Base-by-base conservation (phyloP, 2,113 vertebrate genomes). In the Archilochus colubris region DNA sequence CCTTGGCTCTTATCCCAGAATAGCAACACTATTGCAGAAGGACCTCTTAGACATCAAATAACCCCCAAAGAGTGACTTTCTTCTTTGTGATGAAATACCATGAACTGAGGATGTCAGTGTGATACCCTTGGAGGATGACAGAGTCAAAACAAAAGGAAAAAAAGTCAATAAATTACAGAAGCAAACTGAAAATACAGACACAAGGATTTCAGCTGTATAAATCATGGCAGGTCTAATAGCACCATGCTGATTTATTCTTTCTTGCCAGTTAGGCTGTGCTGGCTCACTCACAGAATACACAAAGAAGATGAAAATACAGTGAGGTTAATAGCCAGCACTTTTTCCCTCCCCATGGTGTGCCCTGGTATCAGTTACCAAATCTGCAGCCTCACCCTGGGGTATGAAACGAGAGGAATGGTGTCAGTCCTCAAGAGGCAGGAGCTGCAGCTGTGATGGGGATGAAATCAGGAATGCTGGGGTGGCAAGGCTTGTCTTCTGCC, bases 81-180 rank as follows among this genome's bases (percentile, higher is more conserved):
- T 88, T 50, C 74, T 81, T 81, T 43, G 59, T 72, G 46, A 76
- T 94, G 28, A 90, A 91, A 94, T 91, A 70, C 63, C 77, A 8
- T 77, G 67, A 86, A 88, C 68, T 51, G 51, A 55, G 86, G 93
- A 93, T 75, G 80, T 76, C 80, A 81, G 87, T 53, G 48, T 59
- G 79, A 90, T 90, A 90, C 68, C 92, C 79, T 91, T 86, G 73
- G 68, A 94, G 57, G 25, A 90, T 88, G 76, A 38, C 79, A 95
- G 77, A 93, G 43, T 88, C 88, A 88, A 92, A 83, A 80, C 64
- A 78, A 91, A 92, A 95, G 88, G 91, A 94, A 88, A 90, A 86
- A 81, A 94, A 90, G 53, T 88, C 91, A 36, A 86, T 96, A 96
- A 96, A 96, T 96, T 95, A 91, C 68, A 86, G 88, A 88, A 83